Evolutionary conservation across 2,888 invertebrate species (phyloP), one percentile per base, ranked within the genome.

Genomic region (Heteropelma amictum): DNA sequence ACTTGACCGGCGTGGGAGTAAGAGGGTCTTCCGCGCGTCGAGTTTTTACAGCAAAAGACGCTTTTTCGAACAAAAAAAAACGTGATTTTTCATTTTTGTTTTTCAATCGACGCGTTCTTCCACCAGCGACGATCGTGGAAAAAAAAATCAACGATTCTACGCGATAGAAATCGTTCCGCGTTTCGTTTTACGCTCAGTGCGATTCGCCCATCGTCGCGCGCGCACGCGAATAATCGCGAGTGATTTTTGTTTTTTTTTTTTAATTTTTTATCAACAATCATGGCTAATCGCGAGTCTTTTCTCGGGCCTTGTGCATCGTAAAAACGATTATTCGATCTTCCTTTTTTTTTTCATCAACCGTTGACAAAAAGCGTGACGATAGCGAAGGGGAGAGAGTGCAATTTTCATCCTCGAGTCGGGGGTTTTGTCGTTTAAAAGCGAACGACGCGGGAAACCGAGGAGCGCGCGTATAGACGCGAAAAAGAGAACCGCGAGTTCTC

Each of bases 1-100:
- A 84, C 83, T 83, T 82, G 83, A 78, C 86, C 82, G 82, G 87
- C 87, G 87, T 86, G 85, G 85, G 86, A 87, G 87, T 86, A 84
- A 81, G 85, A 82, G 72, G 81, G 79, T 77, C 80, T 80, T n/a
- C n/a, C n/a, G 80, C 80, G 79, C 80, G 81, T 74, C 76, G 79
- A 77, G 78, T 76, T 72, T 28, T 12, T 26, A 14, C 23, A 77
- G 78, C n/a, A 10, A 54, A 33, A 81, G 80, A 84, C 83, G 80
- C 79, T 81, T 61, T 61, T 1, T n/a, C 33, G 61, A 47, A 76
- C 72, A 80, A 79, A 77, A 63, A 53, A 19, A 35, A 30, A 6
- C n/a, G 49, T 68, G 64, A 70, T 71, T 17, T 30, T 14, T n/a
- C n/a, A n/a, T n/a, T n/a, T n/a, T n/a, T n/a, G n/a, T n/a, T n/a